Conservation (phyloP, 2,797 vertebrate species). For the Tolypeutes matacus region DNA sequence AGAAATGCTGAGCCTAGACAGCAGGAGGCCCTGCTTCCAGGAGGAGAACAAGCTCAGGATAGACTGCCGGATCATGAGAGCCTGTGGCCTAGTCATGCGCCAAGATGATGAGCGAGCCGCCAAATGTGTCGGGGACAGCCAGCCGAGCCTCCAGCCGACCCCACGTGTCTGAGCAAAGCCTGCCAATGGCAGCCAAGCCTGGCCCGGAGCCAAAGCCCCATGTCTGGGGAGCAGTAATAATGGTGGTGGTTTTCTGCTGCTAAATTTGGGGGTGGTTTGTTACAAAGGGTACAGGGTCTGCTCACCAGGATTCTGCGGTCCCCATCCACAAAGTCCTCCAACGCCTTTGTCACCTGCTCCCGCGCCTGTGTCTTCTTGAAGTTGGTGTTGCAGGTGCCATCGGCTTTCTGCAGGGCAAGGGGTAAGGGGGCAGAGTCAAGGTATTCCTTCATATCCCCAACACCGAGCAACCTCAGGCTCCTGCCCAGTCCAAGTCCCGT, state of each 20-base stretch:
- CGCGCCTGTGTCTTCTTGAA: constrained; percentile 90
- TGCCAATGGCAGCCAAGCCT: neutral
- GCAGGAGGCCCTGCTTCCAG: neutral
- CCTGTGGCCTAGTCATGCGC: neutral
- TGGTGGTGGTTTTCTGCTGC: neutral
- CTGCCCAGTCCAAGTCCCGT: neutral
- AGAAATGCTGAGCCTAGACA: neutral
- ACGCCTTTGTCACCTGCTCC: constrained; percentile 89
- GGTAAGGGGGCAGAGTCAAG: neutral
- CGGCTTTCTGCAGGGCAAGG: constrained; percentile 80
- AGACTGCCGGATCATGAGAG: neutral
- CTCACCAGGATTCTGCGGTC: constrained; percentile 90
- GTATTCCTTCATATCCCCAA: constrained; percentile 67
- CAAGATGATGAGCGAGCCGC: neutral
- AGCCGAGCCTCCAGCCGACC: neutral
- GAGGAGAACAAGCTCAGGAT: neutral
- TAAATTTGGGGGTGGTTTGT: neutral
- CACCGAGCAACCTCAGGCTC: neutral
- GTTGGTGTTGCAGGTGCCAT: constrained; percentile 88
- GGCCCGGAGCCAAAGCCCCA: neutral
- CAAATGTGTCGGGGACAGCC: neutral
- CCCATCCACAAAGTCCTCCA: constrained; percentile 91
- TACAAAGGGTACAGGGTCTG: too few relatives aligned
- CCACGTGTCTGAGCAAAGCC: neutral
- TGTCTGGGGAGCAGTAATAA: neutral